These are phyloP conservation scores for Drosophila aff. DNA, from an alignment of 1,140 invertebrate genomes.

Conservation along the genomic window DNA sequence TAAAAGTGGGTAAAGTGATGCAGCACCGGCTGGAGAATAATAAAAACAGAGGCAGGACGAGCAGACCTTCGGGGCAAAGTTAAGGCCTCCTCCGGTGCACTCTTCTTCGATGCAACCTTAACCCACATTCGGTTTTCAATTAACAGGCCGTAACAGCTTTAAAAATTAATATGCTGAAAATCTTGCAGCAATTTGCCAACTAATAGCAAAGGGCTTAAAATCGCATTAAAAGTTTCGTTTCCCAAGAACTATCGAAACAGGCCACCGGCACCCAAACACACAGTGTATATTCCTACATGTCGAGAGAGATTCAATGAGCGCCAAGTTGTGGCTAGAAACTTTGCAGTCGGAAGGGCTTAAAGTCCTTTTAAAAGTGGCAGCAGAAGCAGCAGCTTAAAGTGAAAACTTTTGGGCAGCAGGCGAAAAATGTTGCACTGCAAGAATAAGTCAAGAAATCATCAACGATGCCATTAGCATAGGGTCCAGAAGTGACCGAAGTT, in stretches of 20 bases:
- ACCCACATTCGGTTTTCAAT: conserved; percentile 73
- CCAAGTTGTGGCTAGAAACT: conserved; percentile 54
- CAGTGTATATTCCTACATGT: conserved; percentile 9
- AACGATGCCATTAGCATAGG: conserved; percentile 59
- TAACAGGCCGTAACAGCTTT: conserved; percentile 44
- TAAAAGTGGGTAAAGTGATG: conserved; percentile 61
- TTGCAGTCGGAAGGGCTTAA: conserved; percentile 62
- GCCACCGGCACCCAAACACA: conserved; percentile 16
- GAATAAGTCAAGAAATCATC: conserved; percentile 67
- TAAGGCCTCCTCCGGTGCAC: conserved; percentile 24
- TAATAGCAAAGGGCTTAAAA: conserved; percentile 78
- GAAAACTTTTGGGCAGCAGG: conserved; percentile 37
- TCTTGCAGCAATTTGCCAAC: conserved; percentile 75
- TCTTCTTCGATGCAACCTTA: conserved; percentile 53
- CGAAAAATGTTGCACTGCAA: conserved; percentile 39
- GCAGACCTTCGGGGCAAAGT: conserved; percentile 49
- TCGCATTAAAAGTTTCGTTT: conserved; percentile 73
- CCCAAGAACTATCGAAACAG: conserved; percentile 46
- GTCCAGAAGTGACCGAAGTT: conserved; percentile 54
- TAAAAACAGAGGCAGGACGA: conserved; percentile 26
- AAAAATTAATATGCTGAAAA: conserved; percentile 77
- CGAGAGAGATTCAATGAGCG: conserved; percentile 72
- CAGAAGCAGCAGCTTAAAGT: conserved; percentile 40
- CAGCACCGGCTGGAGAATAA: conserved; percentile 21
- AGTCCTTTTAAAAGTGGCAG: conserved; percentile 48